Evolutionary conservation across 2,797 vertebrate species (phyloP).

Genomic region (Mus minutoides): DNA sequence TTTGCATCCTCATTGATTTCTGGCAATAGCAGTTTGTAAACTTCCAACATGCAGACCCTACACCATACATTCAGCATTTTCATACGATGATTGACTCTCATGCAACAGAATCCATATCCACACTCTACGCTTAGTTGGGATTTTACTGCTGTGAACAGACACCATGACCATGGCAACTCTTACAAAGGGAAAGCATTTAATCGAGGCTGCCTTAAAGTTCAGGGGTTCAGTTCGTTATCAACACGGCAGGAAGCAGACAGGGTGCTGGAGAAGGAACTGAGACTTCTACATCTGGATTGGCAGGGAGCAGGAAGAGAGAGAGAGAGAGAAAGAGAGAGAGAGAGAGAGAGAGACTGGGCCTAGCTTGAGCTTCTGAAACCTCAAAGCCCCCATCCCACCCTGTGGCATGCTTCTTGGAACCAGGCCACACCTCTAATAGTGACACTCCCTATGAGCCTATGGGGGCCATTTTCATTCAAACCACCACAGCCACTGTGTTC

Average conservation of each 20-base stretch:
- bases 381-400: not conserved
- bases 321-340: not conserved
- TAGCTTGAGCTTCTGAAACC: not conserved
- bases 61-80: not conserved
- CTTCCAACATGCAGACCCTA: not conserved
- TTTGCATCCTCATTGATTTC: not conserved
- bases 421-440: not conserved
- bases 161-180: not conserved
- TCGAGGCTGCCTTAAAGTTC: no score
- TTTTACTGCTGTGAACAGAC: not conserved
- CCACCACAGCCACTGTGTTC: not conserved
- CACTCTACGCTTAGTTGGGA: not conserved
- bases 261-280: not conserved
- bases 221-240: no score
- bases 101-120: not conserved
- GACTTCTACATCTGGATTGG: not conserved
- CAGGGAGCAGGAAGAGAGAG: not conserved
- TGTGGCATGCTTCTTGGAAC: not conserved
- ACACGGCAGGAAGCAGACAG: not conserved
- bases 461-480: not conserved
- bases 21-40: not conserved
- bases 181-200: not conserved
- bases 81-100: not conserved
- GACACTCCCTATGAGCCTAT: not conserved
- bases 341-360: not conserved